Base-by-base conservation (phyloP, 2,797 vertebrate genomes). In the Liasis olivaceus region DNA sequence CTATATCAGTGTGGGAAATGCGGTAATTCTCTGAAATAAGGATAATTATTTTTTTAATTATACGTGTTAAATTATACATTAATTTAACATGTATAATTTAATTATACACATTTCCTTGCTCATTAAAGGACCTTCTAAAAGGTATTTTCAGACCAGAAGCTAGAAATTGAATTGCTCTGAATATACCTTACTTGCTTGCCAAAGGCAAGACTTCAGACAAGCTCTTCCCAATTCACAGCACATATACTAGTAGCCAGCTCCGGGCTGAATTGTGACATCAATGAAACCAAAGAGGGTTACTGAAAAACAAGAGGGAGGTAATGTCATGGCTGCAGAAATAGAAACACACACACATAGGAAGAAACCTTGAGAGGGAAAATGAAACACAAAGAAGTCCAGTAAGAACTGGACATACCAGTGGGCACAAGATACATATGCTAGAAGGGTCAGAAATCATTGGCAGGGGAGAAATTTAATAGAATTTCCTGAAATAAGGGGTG, bases 1-100 rank as follows among this genome's bases (percentile, higher is more conserved):
- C 42, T 69, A 87, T 60, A 59, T 62, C 89, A 6, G 12, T 90
- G 77, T 94, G 90, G 88, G 87, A 13, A 54, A 42, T 91, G 51
- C 91, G 90, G 7, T 28, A 7, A 81, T 92, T 66, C 24, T n/a
- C 13, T 91, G 84, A n/a, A 15, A 26, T 13, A 26, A 24, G 93
- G 2, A 59, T n/a, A n/a, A n/a, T n/a, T n/a, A n/a, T n/a, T n/a
- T n/a, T n/a, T n/a, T n/a, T n/a, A n/a, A n/a, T n/a, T n/a, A n/a
- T n/a, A n/a, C n/a, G n/a, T n/a, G n/a, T n/a, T n/a, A n/a, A n/a
- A n/a, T n/a, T n/a, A n/a, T n/a, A n/a, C n/a, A n/a, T n/a, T n/a
- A n/a, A n/a, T n/a, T n/a, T n/a, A n/a, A n/a, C n/a, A n/a, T n/a
- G n/a, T n/a, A n/a, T n/a, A n/a, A n/a, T n/a, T 84, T 88, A 88